phyloP scores from a whole-genome alignment of 1,140 invertebrate species.

The Armadillidium nasatum region DNA sequence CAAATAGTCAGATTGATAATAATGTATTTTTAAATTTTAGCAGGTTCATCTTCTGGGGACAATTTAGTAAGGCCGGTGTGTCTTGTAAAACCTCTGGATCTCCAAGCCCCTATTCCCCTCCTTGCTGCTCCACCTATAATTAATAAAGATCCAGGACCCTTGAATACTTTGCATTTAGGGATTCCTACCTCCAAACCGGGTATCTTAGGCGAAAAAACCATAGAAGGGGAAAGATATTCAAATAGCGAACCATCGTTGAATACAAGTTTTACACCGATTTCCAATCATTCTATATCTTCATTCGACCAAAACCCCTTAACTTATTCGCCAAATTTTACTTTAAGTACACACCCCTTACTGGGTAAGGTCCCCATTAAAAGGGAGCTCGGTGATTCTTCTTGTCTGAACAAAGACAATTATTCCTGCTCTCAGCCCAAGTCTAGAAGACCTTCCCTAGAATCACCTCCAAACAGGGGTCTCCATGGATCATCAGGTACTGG shows the following conservation, averaged over 20 bases:
- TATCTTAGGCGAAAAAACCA: background rate
- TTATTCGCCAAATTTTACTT: background rate
- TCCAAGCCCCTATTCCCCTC: background rate
- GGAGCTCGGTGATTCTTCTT: background rate
- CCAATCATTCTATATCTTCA: background rate
- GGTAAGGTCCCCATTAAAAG: background rate
- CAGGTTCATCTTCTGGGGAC: background rate
- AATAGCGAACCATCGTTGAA: background rate
- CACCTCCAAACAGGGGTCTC: background rate
- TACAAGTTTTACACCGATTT: background rate
- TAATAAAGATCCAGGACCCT: background rate
- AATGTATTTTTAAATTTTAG: background rate
- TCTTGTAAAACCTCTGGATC: conserved; percentile 1
- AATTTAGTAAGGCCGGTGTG: background rate
- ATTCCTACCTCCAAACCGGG: background rate
- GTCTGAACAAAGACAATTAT: background rate
- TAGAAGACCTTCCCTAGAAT: background rate
- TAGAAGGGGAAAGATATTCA: background rate
- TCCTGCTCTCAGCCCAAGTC: background rate
- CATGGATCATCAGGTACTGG: background rate
- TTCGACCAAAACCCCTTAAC: background rate
- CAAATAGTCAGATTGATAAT: background rate
- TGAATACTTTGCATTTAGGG: background rate
- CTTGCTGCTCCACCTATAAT: background rate
- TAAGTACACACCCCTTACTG: background rate